phyloP scores from a whole-genome alignment of 1,140 invertebrate species.

The Drosophila albomicans region DNA sequence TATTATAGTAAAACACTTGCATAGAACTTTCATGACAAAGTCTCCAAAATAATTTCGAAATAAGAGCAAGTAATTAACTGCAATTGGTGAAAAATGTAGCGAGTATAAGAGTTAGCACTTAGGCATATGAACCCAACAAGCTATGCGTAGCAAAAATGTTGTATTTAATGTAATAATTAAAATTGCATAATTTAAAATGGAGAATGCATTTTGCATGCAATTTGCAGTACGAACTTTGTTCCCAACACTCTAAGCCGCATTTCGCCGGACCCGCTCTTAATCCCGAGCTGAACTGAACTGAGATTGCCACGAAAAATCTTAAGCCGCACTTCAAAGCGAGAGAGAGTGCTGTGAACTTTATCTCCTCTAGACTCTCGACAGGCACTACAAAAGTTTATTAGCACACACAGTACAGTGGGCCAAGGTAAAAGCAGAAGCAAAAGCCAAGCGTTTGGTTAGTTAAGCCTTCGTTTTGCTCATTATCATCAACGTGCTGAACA shows the following conservation, averaged over 20 bases:
- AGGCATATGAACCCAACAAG: no score
- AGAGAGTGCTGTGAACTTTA: slow-evolving; percentile 41
- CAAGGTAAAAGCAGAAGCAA: background rate
- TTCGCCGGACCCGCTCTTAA: background rate
- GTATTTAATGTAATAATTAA: no score
- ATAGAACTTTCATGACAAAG: background rate
- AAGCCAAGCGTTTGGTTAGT: background rate
- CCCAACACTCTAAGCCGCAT: background rate
- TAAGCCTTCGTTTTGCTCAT: slow-evolving; percentile 32
- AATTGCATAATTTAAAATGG: background rate
- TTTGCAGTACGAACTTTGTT: background rate
- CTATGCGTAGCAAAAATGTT: no score
- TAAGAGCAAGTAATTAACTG: no score
- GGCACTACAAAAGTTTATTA: slow-evolving; percentile 60
- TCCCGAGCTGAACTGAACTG: slow-evolving; percentile 26
- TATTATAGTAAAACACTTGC: background rate
- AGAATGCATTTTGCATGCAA: background rate
- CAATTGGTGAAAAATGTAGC: no score
- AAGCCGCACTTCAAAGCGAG: slow-evolving; percentile 30
- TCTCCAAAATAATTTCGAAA: no score
- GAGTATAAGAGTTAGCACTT: no score
- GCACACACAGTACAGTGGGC: slow-evolving; percentile 8
- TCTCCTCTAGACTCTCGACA: slow-evolving; percentile 22
- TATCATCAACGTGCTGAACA: slow-evolving; percentile 21
- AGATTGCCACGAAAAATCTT: slow-evolving; percentile 33